Evolutionary conservation across 2,113 vertebrate genomes (phyloP), one percentile per base, ranked within the genome.

Genomic region (Sylvilagus bachmani): DNA sequence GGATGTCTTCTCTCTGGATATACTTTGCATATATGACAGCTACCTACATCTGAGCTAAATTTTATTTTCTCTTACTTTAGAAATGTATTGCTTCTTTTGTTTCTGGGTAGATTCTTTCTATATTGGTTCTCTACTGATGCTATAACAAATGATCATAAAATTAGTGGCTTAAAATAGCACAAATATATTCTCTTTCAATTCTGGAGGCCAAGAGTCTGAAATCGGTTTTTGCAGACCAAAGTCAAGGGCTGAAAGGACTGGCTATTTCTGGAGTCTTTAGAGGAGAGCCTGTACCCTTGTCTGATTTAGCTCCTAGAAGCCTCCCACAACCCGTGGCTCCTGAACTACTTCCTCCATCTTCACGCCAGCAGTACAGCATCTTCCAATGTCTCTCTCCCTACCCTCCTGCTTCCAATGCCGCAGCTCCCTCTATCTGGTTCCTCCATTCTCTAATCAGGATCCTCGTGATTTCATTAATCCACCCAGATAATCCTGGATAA

Each of bases 281-380:
- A 10, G 25, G 10, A 69, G 3, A 21, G 12, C 33, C 38, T 58
- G 27, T 79, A 31, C 61, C 4, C 49, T 81, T 8, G 7, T 6
- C 31, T 79, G 12, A 31, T 73, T 87, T 11, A 77, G 49, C 55
- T 67, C 62, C 11, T 11, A 7, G 8, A 24, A 11, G 12, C 2
- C n/a, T 16, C 2, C 16, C 19, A 31, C 0, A 1, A 13, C 70
- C 16, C 55, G 33, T 44, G 55, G 8, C 10, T 88, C 24, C 1
- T 11, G 10, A 1, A 16, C 5, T 5, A 2, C 1, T 33, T 69
- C 22, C 4, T 36, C 21, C 10, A 2, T 44, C 31, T 29, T 78
- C 77, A 58, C 24, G 58, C 5, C 10, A 24, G 6, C 22, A 22
- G 6, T 27, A 6, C 0, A 14, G 5, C 61, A 80, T 31, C 24